Evolutionary conservation across 2,888 invertebrate genomes (phyloP).

Genomic region (Leucophora obtusa): DNA sequence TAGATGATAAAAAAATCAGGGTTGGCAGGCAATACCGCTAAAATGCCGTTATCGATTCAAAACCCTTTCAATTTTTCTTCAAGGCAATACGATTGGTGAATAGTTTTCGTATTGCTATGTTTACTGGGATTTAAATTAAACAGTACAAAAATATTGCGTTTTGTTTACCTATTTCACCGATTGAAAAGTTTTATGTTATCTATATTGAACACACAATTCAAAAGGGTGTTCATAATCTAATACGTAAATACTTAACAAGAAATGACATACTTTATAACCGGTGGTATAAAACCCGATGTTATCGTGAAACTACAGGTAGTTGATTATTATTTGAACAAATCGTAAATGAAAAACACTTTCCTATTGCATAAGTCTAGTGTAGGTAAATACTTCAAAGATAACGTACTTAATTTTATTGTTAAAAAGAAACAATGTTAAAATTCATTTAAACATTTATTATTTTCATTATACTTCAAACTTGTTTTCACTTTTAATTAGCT

Average conservation of each 20-base stretch:
- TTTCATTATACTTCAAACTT: not conserved
- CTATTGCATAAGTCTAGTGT: not conserved
- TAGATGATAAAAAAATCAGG: no score
- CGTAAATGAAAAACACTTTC: not conserved
- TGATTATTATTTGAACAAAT: slow-evolving; percentile 14
- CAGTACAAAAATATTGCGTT: no score
- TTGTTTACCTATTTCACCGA: not conserved
- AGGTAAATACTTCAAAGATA: not conserved
- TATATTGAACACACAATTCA: not conserved
- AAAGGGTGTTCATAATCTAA: not conserved
- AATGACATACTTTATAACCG: slow-evolving; percentile 12
- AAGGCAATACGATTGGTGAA: no score
- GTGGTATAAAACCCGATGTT: not conserved
- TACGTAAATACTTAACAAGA: not conserved
- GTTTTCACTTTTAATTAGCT: not conserved
- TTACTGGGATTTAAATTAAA: no score
- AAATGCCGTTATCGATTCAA: no score
- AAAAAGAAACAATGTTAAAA: not conserved
- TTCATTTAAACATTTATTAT: not conserved
- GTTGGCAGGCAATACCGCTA: no score
- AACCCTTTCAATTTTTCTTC: no score
- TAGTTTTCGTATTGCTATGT: no score
- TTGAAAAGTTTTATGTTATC: not conserved
- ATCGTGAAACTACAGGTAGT: slow-evolving; percentile 11
- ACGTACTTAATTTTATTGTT: not conserved